Percentiles rank a stretch among this genome's conserved stretches.
Conservation (phyloP, 2,797 vertebrate genomes). For the Pachyuromys duprasi region DNA sequence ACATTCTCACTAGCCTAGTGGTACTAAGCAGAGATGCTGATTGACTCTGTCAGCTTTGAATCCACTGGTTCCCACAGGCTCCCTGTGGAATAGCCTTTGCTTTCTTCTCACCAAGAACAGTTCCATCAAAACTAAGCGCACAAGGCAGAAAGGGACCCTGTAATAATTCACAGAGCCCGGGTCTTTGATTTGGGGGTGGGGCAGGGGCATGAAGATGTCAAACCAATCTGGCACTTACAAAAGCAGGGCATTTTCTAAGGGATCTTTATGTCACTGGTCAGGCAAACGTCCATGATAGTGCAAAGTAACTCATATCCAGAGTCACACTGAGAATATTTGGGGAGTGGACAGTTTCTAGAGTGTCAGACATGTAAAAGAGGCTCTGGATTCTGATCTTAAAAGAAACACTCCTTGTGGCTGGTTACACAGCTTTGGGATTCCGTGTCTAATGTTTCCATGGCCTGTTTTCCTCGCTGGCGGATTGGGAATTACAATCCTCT, state of each 20-base stretch:
- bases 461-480: not conserved
- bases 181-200: not conserved
- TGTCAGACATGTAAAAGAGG: not conserved
- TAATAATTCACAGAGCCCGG: not conserved
- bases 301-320: constrained; percentile 20
- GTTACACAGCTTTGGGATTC: constrained; percentile 36
- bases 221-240: not conserved
- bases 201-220: not conserved
- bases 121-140: not conserved
- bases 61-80: not conserved
- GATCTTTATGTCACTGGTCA: not conserved
- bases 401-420: not conserved
- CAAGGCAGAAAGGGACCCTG: not conserved
- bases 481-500: not conserved
- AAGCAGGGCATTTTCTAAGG: constrained; percentile 19
- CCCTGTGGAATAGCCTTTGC: not conserved
- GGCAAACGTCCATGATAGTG: not conserved
- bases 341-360: not conserved
- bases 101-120: not conserved
- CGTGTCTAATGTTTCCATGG: not conserved
- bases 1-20: not conserved
- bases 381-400: constrained; percentile 4
- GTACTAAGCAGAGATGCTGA: not conserved
- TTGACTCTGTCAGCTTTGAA: not conserved
- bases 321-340: not conserved